Percentiles rank a stretch among this genome's conserved stretches.
Evolutionary conservation across 2,888 invertebrate genomes (phyloP).

Genomic region (Drosophila borborema): DNA sequence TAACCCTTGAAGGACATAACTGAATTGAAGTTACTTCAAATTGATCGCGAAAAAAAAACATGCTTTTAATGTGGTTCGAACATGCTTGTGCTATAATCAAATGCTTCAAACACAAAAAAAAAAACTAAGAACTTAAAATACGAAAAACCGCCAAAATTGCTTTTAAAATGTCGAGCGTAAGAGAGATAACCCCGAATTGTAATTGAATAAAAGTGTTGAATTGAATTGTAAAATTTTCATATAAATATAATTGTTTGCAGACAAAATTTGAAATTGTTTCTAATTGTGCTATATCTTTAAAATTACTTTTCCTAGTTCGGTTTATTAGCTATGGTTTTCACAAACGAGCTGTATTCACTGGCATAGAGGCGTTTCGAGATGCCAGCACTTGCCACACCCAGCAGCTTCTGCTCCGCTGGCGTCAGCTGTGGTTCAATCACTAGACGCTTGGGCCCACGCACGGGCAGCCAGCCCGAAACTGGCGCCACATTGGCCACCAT

Average conservation of each 20-base stretch:
- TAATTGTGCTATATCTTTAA: background rate
- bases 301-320: background rate
- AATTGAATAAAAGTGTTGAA: conserved; percentile 66
- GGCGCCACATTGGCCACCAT: conserved; percentile 90
- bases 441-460: conserved; percentile 86
- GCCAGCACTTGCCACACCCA: conserved; percentile 47
- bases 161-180: conserved; percentile 36
- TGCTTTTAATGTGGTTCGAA: conserved; percentile 4
- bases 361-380: conserved; percentile 61
- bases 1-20: conserved; percentile 2
- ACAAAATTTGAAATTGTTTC: background rate
- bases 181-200: conserved; percentile 46
- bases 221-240: conserved; percentile 55
- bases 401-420: conserved; percentile 41
- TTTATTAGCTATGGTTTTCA: conserved; percentile 52
- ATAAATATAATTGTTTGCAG: background rate
- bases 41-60: conserved; percentile 22
- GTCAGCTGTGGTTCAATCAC: conserved; percentile 26
- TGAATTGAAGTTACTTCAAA: conserved; percentile 11
- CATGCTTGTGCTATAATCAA: conserved; percentile 28
- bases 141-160: conserved; percentile 35
- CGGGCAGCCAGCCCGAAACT: conserved; percentile 90
- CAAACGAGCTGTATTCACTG: conserved; percentile 62
- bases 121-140: conserved; percentile 7
- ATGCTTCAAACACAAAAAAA: conserved; percentile 8